phyloP scores from a whole-genome alignment of 2,113 vertebrate genomes.

The Bagarius yarrelli region DNA sequence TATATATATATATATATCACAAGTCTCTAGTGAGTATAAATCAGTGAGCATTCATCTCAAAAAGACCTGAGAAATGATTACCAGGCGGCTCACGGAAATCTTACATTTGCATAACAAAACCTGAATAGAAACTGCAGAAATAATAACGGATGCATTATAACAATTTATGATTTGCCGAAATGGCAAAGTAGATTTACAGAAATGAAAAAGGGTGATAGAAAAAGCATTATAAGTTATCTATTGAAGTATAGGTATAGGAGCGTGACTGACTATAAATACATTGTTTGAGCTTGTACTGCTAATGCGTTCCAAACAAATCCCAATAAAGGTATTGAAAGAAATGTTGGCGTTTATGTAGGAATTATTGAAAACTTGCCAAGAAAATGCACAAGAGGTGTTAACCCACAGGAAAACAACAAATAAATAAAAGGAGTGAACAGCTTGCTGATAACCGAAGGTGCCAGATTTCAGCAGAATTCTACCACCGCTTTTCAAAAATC shows the following conservation, averaged over 20 bases:
- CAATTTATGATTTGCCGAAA: neutral
- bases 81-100: neutral
- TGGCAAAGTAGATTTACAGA: neutral
- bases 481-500: neutral
- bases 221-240: neutral
- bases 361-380: neutral
- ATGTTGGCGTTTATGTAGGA: neutral
- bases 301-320: neutral
- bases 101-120: slow-evolving; percentile 24
- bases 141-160: neutral
- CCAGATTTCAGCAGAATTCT: neutral
- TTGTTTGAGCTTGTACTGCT: neutral
- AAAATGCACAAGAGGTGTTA: neutral
- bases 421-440: neutral
- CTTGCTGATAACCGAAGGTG: neutral
- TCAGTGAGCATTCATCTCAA: slow-evolving; percentile 4
- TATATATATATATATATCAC: neutral
- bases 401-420: neutral
- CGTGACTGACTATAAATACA: neutral
- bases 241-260: neutral
- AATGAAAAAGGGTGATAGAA: neutral
- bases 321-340: neutral
- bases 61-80: neutral
- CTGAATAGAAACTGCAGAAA: slow-evolving; percentile 3
- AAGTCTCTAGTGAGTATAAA: neutral